Evolutionary conservation across 2,797 vertebrate genomes (phyloP), one percentile per base, ranked within the genome.

Genomic region (Moxostoma hubbsi): DNA sequence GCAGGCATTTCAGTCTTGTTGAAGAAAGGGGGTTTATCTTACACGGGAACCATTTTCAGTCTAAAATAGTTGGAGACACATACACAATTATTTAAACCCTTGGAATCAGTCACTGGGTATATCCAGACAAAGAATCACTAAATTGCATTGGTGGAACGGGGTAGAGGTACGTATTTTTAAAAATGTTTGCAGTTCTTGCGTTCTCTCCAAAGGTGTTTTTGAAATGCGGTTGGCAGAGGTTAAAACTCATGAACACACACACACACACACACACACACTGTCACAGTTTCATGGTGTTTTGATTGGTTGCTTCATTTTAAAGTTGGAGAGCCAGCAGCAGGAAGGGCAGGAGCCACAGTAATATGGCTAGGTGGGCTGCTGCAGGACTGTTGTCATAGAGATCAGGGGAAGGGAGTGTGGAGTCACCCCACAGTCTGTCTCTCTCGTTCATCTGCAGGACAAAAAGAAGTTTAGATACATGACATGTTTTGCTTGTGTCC

Each of bases 331-430:
- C 72, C 47, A 84, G 79, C 53, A 87, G 75, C 73, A 90, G 73
- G 55, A 81, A 18, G 50, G 75, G 77, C 58, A 92, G 66, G 80
- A 90, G 79, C 88, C 88, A 90, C 83, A 75, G 79, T 46, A 86
- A 59, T 54, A 80, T 80, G 46, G 85, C 72, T 36, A 54, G 81
- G 78, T 59, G 18, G 79, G 64, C 0, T 5, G 85, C 85, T 65
- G 83, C 59, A 5, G 84, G 74, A 0, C 89, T 88, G n/a, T 67
- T 11, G 77, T 91, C 90, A n/a, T 89, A 93, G 80, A 93, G 90
- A 13, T 93, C 92, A 16, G 94, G 94, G 13, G 94, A 94, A 7
- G 95, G 88, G 3, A 89, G 93, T 7, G 94, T 95, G 49, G 95
- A 93, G 85, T 92, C 93, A 0, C 86, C 90, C 89, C 95, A 93